Base-by-base conservation (phyloP, 2,888 invertebrate species). In the Hypercompe scribonia region DNA sequence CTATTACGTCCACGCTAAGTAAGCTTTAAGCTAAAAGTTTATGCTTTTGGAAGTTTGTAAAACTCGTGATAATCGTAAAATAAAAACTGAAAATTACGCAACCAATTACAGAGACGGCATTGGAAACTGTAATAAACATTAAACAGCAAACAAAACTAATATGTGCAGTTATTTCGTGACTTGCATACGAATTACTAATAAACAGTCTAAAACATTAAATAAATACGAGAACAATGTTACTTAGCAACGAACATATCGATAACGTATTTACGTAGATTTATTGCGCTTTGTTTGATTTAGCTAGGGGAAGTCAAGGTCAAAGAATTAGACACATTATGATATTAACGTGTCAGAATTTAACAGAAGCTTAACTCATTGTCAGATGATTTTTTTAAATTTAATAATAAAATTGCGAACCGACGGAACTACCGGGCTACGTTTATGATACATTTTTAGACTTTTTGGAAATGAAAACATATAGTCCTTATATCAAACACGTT, bases 351-450 rank as follows among this genome's bases (percentile, higher is more conserved):
- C 61, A 61, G 18, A 61, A 2, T 31, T 28, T 28, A n/a, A 11
- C n/a, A 58, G 28, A 31, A 15, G 15, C 28, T 2, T 58, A 28
- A 50, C n/a, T n/a, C 10, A n/a, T n/a, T n/a, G n/a, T n/a, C n/a
- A n/a, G n/a, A 58, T 31, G 31, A 0, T 31, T 61, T 61, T 31
- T 61, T 61, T 0, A 5, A 31, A 61, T 61, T 61, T 61, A 61
- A 3, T 15, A 61, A 3, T 31, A 58, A 28, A 28, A 15, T 11
- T 54, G 24, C 50, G n/a, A 54, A 11, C n/a, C n/a, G 10, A 50
- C 7, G 50, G n/a, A n/a, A 0, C 24, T 11, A n/a, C n/a, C 3
- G 10, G 11, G 2, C 1, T 24, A n/a, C 11, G n/a, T 8, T 7
- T 50, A 24, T 24, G 1, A n/a, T 54, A n/a, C 28, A 58, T 28